A percentile compares a stretch with the other conserved stretches of the same genome.
These are phyloP conservation scores for Myopa tessellatipennis DNA, from an alignment of 2,888 invertebrate genomes.

Conservation along the genomic window DNA sequence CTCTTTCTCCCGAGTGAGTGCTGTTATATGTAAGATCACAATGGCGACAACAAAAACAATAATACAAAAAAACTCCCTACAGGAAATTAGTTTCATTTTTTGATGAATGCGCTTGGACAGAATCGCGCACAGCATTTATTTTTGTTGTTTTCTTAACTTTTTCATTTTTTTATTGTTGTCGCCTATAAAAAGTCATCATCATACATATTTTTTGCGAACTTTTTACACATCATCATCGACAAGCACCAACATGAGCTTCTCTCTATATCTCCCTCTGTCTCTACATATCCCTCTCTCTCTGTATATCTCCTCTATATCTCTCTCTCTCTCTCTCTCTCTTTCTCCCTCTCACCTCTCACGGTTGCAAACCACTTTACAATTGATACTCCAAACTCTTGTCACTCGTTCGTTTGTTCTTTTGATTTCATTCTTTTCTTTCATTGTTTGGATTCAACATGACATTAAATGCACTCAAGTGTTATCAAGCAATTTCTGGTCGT, in stretches of 20 bases:
- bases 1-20: background rate
- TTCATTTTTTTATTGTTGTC: constrained; percentile 31
- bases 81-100: constrained; percentile 66
- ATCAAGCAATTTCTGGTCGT: constrained; percentile 34
- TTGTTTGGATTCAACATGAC: constrained; percentile 7
- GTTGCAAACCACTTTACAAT: background rate
- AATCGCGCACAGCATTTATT: constrained; percentile 54
- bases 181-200: constrained; percentile 11
- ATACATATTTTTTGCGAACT: background rate
- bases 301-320: background rate
- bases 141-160: constrained; percentile 12
- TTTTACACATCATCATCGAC: background rate
- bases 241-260: background rate
- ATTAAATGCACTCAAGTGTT: constrained; percentile 34
- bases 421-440: background rate
- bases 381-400: background rate
- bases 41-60: constrained; percentile 7
- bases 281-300: background rate
- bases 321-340: background rate
- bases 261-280: background rate
- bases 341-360: background rate
- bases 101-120: constrained; percentile 68
- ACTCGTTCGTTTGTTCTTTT: background rate
- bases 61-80: constrained; percentile 38
- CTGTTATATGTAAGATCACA: constrained; percentile 17